Evolutionary conservation across 2,113 vertebrate species (phyloP).

Genomic region (Halcyon malimbica): DNA sequence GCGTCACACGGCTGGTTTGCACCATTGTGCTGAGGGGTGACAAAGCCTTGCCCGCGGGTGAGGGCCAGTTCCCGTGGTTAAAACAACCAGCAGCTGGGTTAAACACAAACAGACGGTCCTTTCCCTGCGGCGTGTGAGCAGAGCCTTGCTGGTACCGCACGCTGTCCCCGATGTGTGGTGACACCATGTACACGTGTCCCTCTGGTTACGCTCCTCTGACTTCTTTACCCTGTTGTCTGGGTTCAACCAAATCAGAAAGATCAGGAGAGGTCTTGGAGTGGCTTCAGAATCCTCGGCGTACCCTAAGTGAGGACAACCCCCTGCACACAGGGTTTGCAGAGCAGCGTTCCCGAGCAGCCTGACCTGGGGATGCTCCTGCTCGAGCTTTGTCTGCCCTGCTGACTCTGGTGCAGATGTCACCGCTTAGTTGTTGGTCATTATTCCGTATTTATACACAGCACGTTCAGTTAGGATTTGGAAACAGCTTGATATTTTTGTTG

Average conservation of each 20-base stretch:
- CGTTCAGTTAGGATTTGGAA: neutral
- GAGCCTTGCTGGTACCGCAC: neutral
- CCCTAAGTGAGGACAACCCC: neutral
- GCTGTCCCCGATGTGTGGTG: neutral
- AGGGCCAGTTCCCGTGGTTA: neutral
- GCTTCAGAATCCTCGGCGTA: too few relatives aligned
- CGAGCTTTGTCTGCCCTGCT: neutral
- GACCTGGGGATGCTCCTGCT: fast-evolving
- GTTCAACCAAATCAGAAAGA: neutral
- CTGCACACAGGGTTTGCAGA: neutral
- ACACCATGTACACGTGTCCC: fast-evolving
- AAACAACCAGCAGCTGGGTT: neutral
- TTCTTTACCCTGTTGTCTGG: fast-evolving
- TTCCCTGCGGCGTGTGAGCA: fast-evolving
- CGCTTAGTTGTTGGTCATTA: neutral
- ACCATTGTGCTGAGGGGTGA: neutral
- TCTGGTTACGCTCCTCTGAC: fast-evolving
- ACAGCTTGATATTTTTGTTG: slow-evolving; percentile 30
- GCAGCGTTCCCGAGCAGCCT: neutral
- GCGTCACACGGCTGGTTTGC: fast-evolving
- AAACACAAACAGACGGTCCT: fast-evolving
- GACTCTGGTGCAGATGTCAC: neutral
- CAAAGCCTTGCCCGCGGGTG: neutral
- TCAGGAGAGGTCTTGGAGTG: neutral
- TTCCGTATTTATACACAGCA: neutral